A percentile compares a stretch with the other conserved stretches of the same genome.
These are phyloP conservation scores for Latrodectus geometricus DNA, from an alignment of 1,140 invertebrate species.

Conservation along the genomic window DNA sequence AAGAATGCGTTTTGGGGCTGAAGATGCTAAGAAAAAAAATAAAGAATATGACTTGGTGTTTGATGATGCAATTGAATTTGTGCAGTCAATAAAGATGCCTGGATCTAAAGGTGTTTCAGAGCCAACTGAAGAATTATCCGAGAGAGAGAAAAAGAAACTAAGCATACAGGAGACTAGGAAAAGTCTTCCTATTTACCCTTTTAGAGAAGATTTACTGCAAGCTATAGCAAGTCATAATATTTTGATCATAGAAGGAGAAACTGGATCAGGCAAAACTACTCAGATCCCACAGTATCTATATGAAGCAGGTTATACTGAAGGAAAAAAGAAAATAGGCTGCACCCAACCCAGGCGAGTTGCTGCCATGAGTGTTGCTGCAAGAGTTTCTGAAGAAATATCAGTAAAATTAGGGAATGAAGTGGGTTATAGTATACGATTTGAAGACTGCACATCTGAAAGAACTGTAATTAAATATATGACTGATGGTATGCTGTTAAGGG, in stretches of 20 bases:
- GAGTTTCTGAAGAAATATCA: conserved; percentile 80
- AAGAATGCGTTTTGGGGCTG: conserved; percentile 91
- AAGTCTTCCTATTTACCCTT: conserved; percentile 94
- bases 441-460: conserved; percentile 81
- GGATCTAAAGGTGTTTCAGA: conserved; percentile 75
- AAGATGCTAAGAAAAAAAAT: conserved; percentile 78
- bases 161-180: conserved; percentile 92
- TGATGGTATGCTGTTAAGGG: conserved; percentile 96
- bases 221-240: conserved; percentile 91
- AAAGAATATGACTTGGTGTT: conserved; percentile 91
- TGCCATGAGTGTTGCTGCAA: conserved; percentile 82
- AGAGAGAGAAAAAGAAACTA: conserved; percentile 81
- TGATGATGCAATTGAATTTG: conserved; percentile 98
- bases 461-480: conserved; percentile 99
- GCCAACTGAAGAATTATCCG: conserved; percentile 73
- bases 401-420: conserved; percentile 80
- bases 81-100: conserved; percentile 90
- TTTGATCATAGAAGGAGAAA: conserved; percentile 95
- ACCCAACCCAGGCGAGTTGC: conserved; percentile 84
- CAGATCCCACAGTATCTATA: conserved; percentile 98
- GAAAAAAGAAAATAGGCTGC: conserved; percentile 84
- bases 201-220: conserved; percentile 87
- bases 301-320: conserved; percentile 78
- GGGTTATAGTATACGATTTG: conserved; percentile 83
- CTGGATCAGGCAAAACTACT: conserved; percentile 97